Evolutionary conservation across 2,113 vertebrate genomes (phyloP).

Genomic region (Hyperopisus bebe): DNA sequence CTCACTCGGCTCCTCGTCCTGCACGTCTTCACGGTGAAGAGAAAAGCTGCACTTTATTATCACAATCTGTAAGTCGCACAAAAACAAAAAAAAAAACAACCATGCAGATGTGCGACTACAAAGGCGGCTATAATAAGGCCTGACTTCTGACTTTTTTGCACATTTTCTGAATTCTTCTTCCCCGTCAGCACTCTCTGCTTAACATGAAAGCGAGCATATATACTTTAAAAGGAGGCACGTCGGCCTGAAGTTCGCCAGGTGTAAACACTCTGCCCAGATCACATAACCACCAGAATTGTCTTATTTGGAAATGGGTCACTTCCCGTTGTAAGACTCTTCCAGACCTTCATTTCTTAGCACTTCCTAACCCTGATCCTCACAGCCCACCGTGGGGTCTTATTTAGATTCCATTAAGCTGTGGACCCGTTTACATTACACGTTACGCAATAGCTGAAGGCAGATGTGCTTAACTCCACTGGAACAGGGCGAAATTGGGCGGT

Average conservation of each 20-base stretch:
- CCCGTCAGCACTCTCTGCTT: neutral
- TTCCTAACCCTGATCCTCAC: neutral
- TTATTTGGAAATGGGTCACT: neutral
- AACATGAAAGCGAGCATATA: neutral
- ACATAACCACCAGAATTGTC: neutral
- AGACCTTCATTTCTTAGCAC: neutral
- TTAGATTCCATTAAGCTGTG: neutral
- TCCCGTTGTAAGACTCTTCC: neutral
- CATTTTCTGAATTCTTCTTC: neutral
- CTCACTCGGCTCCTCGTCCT: neutral
- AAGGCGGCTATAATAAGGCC: neutral
- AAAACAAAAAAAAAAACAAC: neutral
- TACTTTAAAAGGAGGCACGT: neutral
- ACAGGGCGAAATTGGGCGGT: neutral
- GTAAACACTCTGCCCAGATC: neutral
- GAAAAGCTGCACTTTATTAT: constrained; percentile 11
- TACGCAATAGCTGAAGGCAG: neutral
- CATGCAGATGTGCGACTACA: neutral
- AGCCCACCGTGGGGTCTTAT: neutral
- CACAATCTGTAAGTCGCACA: neutral
- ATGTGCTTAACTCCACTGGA: neutral
- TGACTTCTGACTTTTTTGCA: neutral
- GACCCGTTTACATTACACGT: neutral
- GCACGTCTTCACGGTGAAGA: neutral
- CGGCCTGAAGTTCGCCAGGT: neutral